Conservation (phyloP, 2,888 invertebrate species). For the Lasioglossum oenotherae region DNA sequence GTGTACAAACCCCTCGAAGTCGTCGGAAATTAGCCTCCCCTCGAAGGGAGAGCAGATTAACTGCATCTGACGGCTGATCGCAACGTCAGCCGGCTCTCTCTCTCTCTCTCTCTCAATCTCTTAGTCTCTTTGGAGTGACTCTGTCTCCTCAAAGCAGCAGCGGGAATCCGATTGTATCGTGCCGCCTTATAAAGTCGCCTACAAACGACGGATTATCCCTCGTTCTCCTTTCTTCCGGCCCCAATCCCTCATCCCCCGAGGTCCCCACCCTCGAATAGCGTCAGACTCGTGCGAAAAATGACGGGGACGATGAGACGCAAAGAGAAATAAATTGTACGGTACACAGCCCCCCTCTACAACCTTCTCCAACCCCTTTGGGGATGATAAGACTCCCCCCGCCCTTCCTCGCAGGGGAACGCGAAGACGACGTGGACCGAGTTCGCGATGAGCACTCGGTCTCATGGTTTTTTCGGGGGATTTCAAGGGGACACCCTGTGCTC, state of each 20-base stretch:
- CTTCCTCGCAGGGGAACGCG: background rate
- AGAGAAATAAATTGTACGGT: constrained; percentile 39
- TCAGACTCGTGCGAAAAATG: constrained; percentile 33
- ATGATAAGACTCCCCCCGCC: background rate
- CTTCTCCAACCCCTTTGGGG: background rate
- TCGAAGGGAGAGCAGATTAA: constrained; percentile 25
- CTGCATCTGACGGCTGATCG: constrained; percentile 26
- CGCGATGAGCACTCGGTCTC: background rate
- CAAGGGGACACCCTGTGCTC: background rate
- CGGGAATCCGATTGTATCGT: constrained; percentile 36
- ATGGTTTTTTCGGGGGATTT: background rate
- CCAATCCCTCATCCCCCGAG: background rate
- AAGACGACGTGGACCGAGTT: constrained; percentile 8
- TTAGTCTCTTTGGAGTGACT: background rate
- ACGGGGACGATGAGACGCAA: background rate
- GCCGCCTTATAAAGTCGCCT: constrained; percentile 32
- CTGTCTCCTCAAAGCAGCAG: constrained; percentile 13
- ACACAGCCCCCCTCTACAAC: background rate
- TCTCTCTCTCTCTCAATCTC: background rate
- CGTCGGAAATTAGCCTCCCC: constrained; percentile 25
- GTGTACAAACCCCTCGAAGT: constrained; percentile 15
- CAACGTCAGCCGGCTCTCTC: background rate
- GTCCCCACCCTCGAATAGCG: background rate
- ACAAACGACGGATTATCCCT: constrained; percentile 48
- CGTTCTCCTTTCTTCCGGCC: background rate